These are phyloP conservation scores for Pimephales promelas DNA, from an alignment of 2,113 vertebrate genomes.

Conservation along the genomic window DNA sequence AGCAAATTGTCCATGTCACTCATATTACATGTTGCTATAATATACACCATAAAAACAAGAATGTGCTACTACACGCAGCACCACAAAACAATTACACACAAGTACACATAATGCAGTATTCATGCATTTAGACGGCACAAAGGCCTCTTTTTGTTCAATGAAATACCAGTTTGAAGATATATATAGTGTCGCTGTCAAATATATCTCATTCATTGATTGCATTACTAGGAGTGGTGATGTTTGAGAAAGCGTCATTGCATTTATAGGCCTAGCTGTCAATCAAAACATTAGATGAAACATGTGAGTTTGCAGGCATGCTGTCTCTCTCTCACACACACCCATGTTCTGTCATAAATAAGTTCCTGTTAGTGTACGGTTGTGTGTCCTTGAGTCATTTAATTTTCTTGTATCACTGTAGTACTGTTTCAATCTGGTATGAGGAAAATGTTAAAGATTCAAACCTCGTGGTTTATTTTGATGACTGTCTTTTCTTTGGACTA, in stretches of 20 bases:
- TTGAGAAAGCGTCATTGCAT: slow-evolving; percentile 3
- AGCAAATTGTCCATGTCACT: not conserved
- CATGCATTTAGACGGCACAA: not conserved
- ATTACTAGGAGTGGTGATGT: not conserved
- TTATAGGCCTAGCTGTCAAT: slow-evolving; percentile 1
- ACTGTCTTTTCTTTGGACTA: slow-evolving; percentile 56
- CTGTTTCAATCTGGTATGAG: slow-evolving; percentile 44
- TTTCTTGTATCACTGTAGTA: slow-evolving; percentile 30
- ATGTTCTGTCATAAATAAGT: slow-evolving; percentile 28
- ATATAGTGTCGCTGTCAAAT: not conserved
- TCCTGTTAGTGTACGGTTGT: not conserved
- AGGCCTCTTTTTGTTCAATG: not conserved
- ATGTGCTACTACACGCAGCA: not conserved
- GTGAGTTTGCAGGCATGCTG: not conserved
- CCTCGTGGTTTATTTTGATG: slow-evolving; percentile 55
- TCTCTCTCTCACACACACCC: slow-evolving; percentile 9
- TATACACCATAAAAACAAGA: not conserved
- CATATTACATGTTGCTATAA: not conserved
- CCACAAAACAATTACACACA: not conserved
- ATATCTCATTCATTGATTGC: not conserved
- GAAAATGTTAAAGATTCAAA: slow-evolving; percentile 51
- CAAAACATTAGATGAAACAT: not conserved
- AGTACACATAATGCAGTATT: not conserved
- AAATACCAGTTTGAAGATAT: not conserved
- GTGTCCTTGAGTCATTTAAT: slow-evolving; percentile 1